Evolutionary conservation across 2,113 vertebrate genomes (phyloP), one percentile per base, ranked within the genome.

Genomic region (Grus americana): DNA sequence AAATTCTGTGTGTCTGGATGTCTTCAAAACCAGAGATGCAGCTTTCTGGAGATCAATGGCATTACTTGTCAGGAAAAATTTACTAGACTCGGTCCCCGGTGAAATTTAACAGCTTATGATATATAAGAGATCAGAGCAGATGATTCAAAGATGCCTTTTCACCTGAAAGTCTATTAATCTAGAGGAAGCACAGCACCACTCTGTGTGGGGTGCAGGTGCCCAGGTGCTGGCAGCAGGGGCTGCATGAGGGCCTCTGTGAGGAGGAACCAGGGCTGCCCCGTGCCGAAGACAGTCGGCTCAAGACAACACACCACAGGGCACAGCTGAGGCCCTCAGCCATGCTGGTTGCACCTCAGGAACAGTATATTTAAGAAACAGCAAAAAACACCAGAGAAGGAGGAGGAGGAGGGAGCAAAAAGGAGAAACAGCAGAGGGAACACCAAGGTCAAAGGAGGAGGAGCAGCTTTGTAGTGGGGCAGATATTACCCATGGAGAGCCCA

Each of bases 211-310:
- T 38, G 32, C 5, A 50, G 36, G 30, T 40, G 57, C 24, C 27
- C 83, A 36, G 11, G 11, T 42, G 63, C 63, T 2, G 3, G 62
- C 67, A 59, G 30, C 0, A 0, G 30, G 23, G 38, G 40, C 30
- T 49, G 18, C 57, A 32, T 0, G 1, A 32, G 29, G 6, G 4
- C 32, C 17, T 52, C 34, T 57, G 30, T 24, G 19, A 66, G 30
- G 44, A 79, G 42, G 29, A 10, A 15, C 11, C 11, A 4, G 22
- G 30, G 13, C 34, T 70, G n/a, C 36, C 70, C 26, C 1, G 0
- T 40, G 15, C 19, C 1, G 2, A 15, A 36, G 34, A 65, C 15
- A 59, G 24, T 11, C 6, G 3, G 24, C 12, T 42, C 22, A 7
- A 36, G 38, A 19, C 20, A 6, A 1, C 9, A 22, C 17, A 46